Conservation (phyloP, 2,797 vertebrate species). For the Poeciliopsis paucimaculata region DNA sequence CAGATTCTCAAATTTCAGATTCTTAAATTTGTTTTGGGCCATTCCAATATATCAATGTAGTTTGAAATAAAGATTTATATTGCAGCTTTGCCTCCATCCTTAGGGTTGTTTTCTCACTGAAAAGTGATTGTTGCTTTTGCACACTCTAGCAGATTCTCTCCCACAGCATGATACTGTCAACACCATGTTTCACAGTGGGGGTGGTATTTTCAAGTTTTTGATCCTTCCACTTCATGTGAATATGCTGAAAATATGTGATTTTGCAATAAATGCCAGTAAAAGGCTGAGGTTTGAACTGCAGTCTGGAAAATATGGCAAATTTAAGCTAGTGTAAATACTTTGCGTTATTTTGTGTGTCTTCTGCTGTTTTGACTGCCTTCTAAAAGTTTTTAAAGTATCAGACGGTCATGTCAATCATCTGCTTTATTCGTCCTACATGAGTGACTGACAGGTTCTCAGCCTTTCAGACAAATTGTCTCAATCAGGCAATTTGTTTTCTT, state of each 20-base stretch:
- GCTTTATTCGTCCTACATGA: constrained; percentile 32
- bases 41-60: background rate
- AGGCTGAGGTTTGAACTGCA: background rate
- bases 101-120: background rate
- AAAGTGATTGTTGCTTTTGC: background rate
- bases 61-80: background rate
- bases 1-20: background rate
- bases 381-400: constrained; percentile 21
- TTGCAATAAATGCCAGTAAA: background rate
- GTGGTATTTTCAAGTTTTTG: background rate
- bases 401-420: constrained; percentile 26
- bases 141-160: background rate
- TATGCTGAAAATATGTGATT: background rate
- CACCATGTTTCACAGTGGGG: background rate
- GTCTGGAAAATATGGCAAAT: background rate
- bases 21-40: background rate
- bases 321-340: background rate
- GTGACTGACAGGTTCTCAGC: constrained; percentile 66
- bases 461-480: constrained; percentile 31
- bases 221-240: too few relatives aligned
- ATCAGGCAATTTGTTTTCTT: constrained; percentile 49
- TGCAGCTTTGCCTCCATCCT: background rate
- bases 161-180: background rate
- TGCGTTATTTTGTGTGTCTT: background rate
- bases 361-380: constrained; percentile 2